Evolutionary conservation across 2,797 vertebrate species (phyloP), one percentile per base, ranked within the genome.

Genomic region (Notoglanidium macrostoma): DNA sequence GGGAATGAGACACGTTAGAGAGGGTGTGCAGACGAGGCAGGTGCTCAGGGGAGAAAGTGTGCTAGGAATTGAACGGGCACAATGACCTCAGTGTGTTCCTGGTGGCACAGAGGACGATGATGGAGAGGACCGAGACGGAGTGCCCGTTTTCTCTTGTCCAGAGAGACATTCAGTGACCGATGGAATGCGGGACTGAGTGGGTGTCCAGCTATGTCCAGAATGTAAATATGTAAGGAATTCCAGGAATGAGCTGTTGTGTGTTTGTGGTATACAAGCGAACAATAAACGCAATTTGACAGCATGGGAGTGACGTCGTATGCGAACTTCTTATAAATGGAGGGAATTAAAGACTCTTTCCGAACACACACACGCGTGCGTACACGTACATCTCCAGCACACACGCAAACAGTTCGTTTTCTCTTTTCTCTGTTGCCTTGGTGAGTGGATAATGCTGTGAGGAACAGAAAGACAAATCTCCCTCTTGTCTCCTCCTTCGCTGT

Each of bases 371-470:
- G 54, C 49, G 35, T 2, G 7, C 10, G n/a, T 85, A 77, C 83
- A 61, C 49, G 35, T 4, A 11, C 10, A 32, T 67, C 49, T 84
- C 67, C 29, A 76, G 49, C 32, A 49, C 23, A 84, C 65, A 83
- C 40, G 35, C 55, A 67, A 32, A 67, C 89, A 79, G 73, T 87
- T 73, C 85, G 83, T 87, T 77, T 84, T 54, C 54, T 84, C 54
- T 87, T 86, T 83, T 89, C 85, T 91, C 90, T 92, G 90, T 61
- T 44, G 78, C 32, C 84, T 86, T 88, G 85, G 90, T 92, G 91
- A 94, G 92, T 92, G 91, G 92, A 95, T 93, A 94, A 93, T 93
- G 92, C 89, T 90, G 91, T 92, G 91, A 83, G 87, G 92, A 89
- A 90, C 84, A 93, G 91, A 90, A 93, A 88, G 91, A 92, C 91